These are phyloP conservation scores for Ramazzottius varieornatus DNA, from an alignment of 2,888 invertebrate species.

Conservation along the genomic window DNA sequence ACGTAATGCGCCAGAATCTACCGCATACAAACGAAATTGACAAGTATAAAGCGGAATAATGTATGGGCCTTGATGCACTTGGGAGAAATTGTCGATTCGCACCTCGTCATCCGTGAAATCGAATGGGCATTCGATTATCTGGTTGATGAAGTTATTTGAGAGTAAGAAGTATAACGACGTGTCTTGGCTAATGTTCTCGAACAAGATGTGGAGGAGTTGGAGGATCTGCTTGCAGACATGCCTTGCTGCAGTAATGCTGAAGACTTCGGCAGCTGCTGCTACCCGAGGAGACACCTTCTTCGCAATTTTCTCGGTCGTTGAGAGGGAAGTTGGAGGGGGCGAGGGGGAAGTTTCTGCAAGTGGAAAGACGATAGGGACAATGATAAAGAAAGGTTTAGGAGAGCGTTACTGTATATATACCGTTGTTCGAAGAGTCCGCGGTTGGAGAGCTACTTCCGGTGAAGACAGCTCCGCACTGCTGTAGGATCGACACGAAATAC, in stretches of 20 bases:
- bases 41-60: neutral
- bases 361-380: too few species aligned
- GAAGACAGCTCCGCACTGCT: constrained; percentile 32
- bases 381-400: too few species aligned
- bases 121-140: constrained; percentile 96
- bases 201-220: constrained; percentile 90
- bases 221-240: constrained; percentile 90
- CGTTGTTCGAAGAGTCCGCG: too few species aligned
- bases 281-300: too few species aligned
- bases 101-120: constrained; percentile 97
- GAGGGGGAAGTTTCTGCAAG: too few species aligned
- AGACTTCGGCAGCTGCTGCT: neutral
- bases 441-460: too few species aligned
- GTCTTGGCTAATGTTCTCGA: constrained; percentile 96
- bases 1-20: constrained; percentile 92
- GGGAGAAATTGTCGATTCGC: neutral
- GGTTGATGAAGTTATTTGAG: constrained; percentile 98
- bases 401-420: too few species aligned
- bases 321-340: too few species aligned
- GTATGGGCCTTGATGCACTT: too few species aligned
- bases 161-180: constrained; percentile 92
- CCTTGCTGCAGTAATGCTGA: constrained; percentile 48
- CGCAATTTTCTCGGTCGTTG: too few species aligned
- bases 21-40: constrained; percentile 8
- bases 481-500: constrained; percentile 85